Evolutionary conservation across 2,797 vertebrate genomes (phyloP).

Genomic region (Protosalanx chinensis): DNA sequence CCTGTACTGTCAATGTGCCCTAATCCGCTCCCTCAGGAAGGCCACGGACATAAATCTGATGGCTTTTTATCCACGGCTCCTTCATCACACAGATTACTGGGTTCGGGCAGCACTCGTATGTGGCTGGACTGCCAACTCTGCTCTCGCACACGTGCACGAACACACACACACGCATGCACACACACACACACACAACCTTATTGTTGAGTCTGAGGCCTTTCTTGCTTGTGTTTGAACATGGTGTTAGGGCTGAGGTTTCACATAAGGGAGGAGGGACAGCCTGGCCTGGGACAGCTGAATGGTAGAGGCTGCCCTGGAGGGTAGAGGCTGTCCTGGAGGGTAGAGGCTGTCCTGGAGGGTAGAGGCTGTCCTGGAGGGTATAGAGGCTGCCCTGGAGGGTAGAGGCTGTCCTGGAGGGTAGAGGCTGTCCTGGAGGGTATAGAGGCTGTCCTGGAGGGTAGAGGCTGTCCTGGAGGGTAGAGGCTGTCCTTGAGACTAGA

Average conservation of each 20-base stretch:
- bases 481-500: no score
- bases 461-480: no score
- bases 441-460: no score
- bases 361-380: no score
- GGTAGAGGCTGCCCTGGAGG: no score
- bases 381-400: no score
- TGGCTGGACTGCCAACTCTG: constrained; percentile 43
- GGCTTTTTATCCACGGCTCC: constrained; percentile 66
- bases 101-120: constrained; percentile 57
- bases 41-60: constrained; percentile 71
- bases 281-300: no score
- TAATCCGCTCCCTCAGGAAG: constrained; percentile 65
- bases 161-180: neutral
- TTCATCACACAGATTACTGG: constrained; percentile 64
- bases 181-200: neutral
- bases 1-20: constrained; percentile 68
- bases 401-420: no score
- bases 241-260: constrained; percentile 46
- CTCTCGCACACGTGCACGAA: constrained; percentile 20
- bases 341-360: no score
- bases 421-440: no score
- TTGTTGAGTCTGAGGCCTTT: neutral
- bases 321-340: no score
- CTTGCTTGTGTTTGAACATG: constrained; percentile 50
- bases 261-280: neutral